Percentiles rank a stretch among this genome's conserved stretches.
Evolutionary conservation across 2,797 vertebrate genomes (phyloP).

Genomic region (Hephaestus fuliginosus): DNA sequence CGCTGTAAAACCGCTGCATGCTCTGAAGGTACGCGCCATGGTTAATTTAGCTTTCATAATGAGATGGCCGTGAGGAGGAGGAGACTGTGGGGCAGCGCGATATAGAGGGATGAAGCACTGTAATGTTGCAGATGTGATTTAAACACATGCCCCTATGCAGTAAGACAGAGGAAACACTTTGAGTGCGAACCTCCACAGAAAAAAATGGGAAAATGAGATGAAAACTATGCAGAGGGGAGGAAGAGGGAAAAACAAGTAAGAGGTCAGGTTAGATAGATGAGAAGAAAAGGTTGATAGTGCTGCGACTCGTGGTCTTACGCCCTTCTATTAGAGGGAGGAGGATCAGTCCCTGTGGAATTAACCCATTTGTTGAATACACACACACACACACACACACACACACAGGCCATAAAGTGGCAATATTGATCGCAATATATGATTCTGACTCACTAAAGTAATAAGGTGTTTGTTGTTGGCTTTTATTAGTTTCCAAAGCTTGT

Average conservation of each 20-base stretch:
- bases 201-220: not conserved
- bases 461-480: constrained; percentile 13
- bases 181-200: not conserved
- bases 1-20: constrained; percentile 60
- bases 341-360: constrained; percentile 21
- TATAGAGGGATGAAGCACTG: constrained; percentile 26
- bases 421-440: constrained; percentile 32
- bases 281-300: constrained; percentile 11
- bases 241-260: not conserved
- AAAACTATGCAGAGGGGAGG: not conserved
- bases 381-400: not conserved
- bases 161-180: not conserved
- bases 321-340: constrained; percentile 15
- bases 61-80: constrained; percentile 55
- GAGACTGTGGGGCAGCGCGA: constrained; percentile 27
- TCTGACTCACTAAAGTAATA: constrained; percentile 13
- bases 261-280: constrained; percentile 27
- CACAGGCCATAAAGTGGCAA: constrained; percentile 11
- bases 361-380: constrained; percentile 30
- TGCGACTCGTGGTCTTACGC: no score
- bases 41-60: constrained; percentile 74
- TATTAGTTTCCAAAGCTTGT: not conserved
- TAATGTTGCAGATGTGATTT: constrained; percentile 26
- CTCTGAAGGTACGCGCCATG: constrained; percentile 69
- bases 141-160: constrained; percentile 14